Evolutionary conservation across 2,113 vertebrate genomes (phyloP).

Genomic region (Thinocorus orbignyianus): DNA sequence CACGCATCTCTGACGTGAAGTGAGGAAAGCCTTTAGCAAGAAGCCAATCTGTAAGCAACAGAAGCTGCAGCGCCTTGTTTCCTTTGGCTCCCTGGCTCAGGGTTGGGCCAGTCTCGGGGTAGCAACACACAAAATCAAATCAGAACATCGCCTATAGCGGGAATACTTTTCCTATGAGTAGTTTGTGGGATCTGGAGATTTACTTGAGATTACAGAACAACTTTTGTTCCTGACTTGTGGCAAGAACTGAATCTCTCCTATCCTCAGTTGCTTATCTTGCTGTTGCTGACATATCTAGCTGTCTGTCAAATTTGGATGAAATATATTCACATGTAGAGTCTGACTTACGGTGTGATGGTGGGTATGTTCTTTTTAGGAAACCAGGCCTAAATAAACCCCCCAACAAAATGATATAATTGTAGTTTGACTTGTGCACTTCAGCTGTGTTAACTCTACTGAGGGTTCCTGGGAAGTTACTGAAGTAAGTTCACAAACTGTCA

Average conservation of each 20-base stretch:
- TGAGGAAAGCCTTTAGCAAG: not conserved
- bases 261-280: not conserved
- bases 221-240: not conserved
- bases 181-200: not conserved
- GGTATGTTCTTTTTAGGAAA: not conserved
- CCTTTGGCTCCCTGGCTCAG: slow-evolving; percentile 25
- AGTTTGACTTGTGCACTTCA: not conserved
- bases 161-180: not conserved
- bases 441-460: not conserved
- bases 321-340: rapidly evolving
- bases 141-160: not conserved
- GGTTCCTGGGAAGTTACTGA: not conserved
- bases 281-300: not conserved
- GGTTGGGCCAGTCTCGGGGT: not conserved
- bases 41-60: not conserved
- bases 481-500: not conserved
- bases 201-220: not conserved
- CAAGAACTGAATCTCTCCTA: not conserved
- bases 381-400: not conserved
- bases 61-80: slow-evolving; percentile 27
- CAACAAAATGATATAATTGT: not conserved
- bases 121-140: not conserved
- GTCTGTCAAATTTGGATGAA: not conserved
- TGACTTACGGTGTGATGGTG: not conserved
- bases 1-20: rapidly evolving